Percentiles rank a stretch among this genome's conserved stretches.
Evolutionary conservation across 1,140 invertebrate species (phyloP).

Genomic region (Oncopodura yosiiana): DNA sequence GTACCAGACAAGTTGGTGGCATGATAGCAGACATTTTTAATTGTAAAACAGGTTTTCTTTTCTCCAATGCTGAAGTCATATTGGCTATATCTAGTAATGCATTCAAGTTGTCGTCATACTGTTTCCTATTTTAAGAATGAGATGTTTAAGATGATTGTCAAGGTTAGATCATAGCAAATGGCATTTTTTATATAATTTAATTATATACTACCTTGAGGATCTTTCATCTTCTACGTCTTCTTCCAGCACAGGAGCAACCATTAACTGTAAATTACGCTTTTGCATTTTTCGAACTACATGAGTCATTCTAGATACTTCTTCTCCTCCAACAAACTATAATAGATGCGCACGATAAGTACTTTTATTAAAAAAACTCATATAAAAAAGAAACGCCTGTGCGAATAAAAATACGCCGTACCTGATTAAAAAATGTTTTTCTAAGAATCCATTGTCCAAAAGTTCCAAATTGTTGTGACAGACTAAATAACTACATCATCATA

Average conservation of each 20-base stretch:
- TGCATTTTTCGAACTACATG: constrained; percentile 31
- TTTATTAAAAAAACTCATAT: too few relatives aligned
- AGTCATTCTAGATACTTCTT: constrained; percentile 34
- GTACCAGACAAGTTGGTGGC: constrained; percentile 37
- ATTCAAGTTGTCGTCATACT: constrained; percentile 37
- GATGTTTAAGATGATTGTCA: background rate
- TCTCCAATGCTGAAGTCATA: constrained; percentile 30
- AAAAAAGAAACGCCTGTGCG: too few relatives aligned
- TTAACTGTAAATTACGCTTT: constrained; percentile 36
- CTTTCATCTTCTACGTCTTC: constrained; percentile 38
- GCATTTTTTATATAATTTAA: constrained; percentile 8
- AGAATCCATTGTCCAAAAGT: constrained; percentile 25
- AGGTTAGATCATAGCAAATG: constrained; percentile 10
- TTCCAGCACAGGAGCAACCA: constrained; percentile 41
- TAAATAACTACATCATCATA: constrained; percentile 35
- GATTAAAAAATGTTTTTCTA: constrained; percentile 36
- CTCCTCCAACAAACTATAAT: constrained; percentile 41
- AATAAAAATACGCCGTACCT: too few relatives aligned
- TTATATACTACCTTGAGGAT: constrained; percentile 17
- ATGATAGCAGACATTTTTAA: constrained; percentile 39
- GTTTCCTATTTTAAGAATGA: constrained; percentile 18
- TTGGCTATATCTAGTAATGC: constrained; percentile 34
- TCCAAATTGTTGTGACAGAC: constrained; percentile 33
- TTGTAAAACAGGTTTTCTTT: constrained; percentile 36
- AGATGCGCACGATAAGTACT: too few relatives aligned